phyloP scores from a whole-genome alignment of 2,113 vertebrate genomes.

The Sitta europaea region DNA sequence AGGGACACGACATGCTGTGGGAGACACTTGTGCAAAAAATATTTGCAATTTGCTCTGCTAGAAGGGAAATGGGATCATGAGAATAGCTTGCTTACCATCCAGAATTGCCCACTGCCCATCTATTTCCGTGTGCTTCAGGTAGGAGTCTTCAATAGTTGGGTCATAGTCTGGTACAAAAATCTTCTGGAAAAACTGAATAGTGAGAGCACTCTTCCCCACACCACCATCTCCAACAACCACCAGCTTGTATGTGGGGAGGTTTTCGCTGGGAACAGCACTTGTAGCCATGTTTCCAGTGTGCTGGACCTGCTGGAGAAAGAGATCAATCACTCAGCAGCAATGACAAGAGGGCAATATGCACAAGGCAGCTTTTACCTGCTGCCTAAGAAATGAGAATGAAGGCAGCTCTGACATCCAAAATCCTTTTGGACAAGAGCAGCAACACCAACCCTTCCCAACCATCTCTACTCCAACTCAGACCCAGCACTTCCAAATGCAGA shows the following conservation, averaged over 20 bases:
- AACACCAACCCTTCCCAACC: background rate
- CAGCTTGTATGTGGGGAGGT: conserved; percentile 96
- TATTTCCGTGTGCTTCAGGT: conserved; percentile 97
- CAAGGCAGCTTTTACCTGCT: background rate
- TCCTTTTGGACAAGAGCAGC: background rate
- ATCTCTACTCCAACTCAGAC: background rate
- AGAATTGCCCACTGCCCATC: conserved; percentile 98
- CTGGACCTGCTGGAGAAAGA: conserved; percentile 76
- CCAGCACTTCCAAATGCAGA: background rate
- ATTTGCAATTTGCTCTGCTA: background rate
- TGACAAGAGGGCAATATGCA: background rate
- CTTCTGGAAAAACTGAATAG: conserved; percentile 99
- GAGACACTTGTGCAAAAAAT: too few relatives aligned
- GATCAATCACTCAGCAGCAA: background rate
- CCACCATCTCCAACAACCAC: conserved; percentile 98
- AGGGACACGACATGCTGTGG: background rate
- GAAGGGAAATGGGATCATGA: background rate
- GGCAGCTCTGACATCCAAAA: background rate
- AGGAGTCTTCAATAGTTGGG: conserved; percentile 98
- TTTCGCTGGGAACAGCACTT: conserved; percentile 94
- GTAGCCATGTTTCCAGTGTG: conserved; percentile 85
- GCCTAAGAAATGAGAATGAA: background rate
- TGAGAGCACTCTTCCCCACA: conserved; percentile 96
- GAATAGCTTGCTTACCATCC: conserved; percentile 82
- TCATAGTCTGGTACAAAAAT: conserved; percentile 99